Base-by-base conservation (phyloP, 2,797 vertebrate species). In the Hippopotamyrus pictus region DNA sequence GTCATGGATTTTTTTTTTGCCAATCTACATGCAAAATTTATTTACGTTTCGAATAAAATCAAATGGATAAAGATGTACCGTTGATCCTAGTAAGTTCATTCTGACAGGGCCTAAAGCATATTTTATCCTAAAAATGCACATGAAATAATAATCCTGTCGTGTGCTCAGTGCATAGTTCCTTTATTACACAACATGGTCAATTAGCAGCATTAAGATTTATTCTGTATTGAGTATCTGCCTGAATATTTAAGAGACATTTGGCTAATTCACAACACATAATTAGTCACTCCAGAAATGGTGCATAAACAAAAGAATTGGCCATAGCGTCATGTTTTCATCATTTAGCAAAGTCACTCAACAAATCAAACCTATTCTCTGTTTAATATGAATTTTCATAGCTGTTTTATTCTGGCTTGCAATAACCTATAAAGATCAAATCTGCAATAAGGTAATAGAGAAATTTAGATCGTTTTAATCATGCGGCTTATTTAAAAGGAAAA, bases 1-100 rank as follows among this genome's bases (percentile, higher is more conserved):
- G 19, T 91, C 92, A 95, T 95, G 90, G 95, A 95, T 96, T 57
- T 57, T 91, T 91, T 91, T 90, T 92, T 93, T 93, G 91, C 93
- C 94, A 94, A 95, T 94, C 92, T 88, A 91, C 91, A 92, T 89
- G 89, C 87, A 89, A 91, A 93, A 92, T 94, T 94, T 92, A 94
- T 93, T 94, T 92, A 93, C 91, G 48, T 90, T 91, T 94, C 92
- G 76, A 93, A 41, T 46, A 93, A 91, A 91, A 90, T 86, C 88
- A 91, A 93, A 94, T 41, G 1, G 44, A 69, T 41, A 44, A 44
- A 79, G 73, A 44, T 79, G 2, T 76, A 19, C 14, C 14, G 5
- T 37, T 37, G 73, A 76, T 37, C 14, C 33, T n/a, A 5, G 14
- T 1, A 37, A 44, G 17, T 79, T 41, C 37, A 41, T 17, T 44